A percentile compares a stretch with the other conserved stretches of the same genome.
These are phyloP conservation scores for Halocynthia roretzi DNA, from an alignment of 23 tunicate species.

Conservation along the genomic window DNA sequence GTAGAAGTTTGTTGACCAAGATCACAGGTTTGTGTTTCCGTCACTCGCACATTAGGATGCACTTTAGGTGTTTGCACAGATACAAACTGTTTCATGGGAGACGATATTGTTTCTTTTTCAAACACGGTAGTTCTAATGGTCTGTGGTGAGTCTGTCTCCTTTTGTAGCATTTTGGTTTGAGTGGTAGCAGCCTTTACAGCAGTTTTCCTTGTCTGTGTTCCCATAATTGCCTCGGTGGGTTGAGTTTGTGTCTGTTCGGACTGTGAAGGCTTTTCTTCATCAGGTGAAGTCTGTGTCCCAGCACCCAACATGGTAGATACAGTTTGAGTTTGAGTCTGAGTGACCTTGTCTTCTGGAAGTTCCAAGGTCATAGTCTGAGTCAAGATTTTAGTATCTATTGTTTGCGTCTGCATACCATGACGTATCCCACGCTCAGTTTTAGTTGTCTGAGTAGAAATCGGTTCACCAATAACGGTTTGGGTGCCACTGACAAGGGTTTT, in stretches of 20 bases:
- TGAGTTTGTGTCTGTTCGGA: constrained; percentile 10
- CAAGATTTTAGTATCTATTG: constrained; percentile 3
- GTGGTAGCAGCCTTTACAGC: neutral
- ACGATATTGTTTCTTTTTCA: neutral
- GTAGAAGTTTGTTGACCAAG: constrained; percentile 6
- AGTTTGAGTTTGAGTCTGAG: constrained; percentile 7
- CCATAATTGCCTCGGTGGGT: neutral
- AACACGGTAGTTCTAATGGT: neutral
- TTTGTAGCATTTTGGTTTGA: neutral
- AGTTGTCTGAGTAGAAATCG: neutral
- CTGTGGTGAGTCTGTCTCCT: neutral
- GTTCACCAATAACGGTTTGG: neutral
- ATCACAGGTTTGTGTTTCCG: neutral
- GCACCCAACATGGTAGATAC: neutral
- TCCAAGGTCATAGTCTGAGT: constrained; percentile 1
- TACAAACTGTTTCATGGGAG: neutral
- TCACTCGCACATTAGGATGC: neutral
- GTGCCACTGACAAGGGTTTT: neutral
- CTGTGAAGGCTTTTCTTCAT: neutral
- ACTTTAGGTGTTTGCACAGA: neutral
- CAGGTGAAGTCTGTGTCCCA: constrained; percentile 9
- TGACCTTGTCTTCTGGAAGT: neutral
- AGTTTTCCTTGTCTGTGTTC: neutral
- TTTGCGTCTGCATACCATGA: constrained; percentile 9
- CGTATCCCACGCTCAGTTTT: neutral